Evolutionary conservation across 1,140 invertebrate species (phyloP).

Genomic region (Lasaia peninsularis): DNA sequence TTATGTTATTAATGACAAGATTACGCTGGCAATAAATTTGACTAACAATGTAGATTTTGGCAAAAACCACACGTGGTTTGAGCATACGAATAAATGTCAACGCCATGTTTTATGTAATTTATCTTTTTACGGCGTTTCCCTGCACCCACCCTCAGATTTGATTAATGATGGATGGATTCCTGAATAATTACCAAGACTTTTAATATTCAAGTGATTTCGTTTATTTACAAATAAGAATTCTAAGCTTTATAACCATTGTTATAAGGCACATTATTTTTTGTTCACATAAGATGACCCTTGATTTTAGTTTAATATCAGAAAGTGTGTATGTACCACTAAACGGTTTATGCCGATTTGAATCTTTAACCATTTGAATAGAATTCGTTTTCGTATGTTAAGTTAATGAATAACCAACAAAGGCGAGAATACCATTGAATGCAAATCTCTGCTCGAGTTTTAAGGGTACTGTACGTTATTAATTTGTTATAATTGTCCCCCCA

Average conservation of each 20-base stretch:
- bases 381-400: slow-evolving; percentile 24
- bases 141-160: slow-evolving; percentile 56
- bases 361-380: slow-evolving; percentile 12
- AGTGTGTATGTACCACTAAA: slow-evolving; percentile 29
- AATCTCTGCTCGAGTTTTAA: slow-evolving; percentile 74
- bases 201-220: slow-evolving; percentile 74
- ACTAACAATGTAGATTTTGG: slow-evolving; percentile 42
- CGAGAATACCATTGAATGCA: slow-evolving; percentile 67
- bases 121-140: slow-evolving; percentile 73
- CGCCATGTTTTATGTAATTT: slow-evolving; percentile 63
- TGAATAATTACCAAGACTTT: slow-evolving; percentile 77
- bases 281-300: slow-evolving; percentile 59
- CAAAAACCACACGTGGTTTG: slow-evolving; percentile 48
- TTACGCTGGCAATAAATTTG: slow-evolving; percentile 42
- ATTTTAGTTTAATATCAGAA: slow-evolving; percentile 30
- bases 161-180: slow-evolving; percentile 77
- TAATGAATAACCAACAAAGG: slow-evolving; percentile 52
- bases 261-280: slow-evolving; percentile 45
- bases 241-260: slow-evolving; percentile 25
- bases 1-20: slow-evolving; percentile 34
- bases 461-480: slow-evolving; percentile 75
- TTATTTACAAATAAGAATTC: slow-evolving; percentile 24
- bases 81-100: slow-evolving; percentile 59
- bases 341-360: slow-evolving; percentile 19
- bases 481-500: slow-evolving; percentile 72